Percentiles rank a stretch among this genome's conserved stretches.
These are phyloP conservation scores for Drosophila kambysellisi DNA, from an alignment of 2,888 invertebrate species.

Conservation along the genomic window DNA sequence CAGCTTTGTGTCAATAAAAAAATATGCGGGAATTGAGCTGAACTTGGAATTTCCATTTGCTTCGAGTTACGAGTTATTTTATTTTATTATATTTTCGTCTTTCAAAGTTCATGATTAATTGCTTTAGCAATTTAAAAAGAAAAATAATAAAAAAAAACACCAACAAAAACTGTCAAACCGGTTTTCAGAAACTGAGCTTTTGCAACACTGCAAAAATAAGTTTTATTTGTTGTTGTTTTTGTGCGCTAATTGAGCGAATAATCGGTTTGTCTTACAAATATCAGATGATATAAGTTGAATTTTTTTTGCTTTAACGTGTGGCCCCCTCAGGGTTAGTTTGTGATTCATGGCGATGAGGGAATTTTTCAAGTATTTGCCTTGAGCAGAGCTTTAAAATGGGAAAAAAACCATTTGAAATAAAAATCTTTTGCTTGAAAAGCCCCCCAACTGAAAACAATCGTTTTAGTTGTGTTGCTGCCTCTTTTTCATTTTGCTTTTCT, in stretches of 20 bases:
- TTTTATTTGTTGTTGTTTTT: neutral
- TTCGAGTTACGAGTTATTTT: neutral
- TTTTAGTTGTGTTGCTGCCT: neutral
- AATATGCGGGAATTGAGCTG: constrained; percentile 2
- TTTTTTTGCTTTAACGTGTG: neutral
- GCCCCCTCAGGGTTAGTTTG: constrained; percentile 18
- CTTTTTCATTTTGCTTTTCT: neutral
- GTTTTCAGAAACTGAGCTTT: constrained; percentile 23
- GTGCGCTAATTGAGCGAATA: constrained; percentile 34
- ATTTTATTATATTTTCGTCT: neutral
- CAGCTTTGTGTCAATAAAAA: neutral
- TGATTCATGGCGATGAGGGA: constrained; percentile 18
- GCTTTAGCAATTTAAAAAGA: constrained; percentile 1
- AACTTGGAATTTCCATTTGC: constrained; percentile 10
- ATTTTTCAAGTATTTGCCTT: constrained; percentile 19
- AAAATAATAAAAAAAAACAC: neutral
- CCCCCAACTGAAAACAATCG: neutral
- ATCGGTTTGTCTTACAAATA: constrained; percentile 29
- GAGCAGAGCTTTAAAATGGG: constrained; percentile 8
- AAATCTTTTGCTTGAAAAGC: constrained; percentile 1
- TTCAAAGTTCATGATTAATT: constrained; percentile 29
- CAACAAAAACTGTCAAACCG: constrained; percentile 8
- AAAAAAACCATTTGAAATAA: neutral
- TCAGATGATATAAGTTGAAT: neutral
- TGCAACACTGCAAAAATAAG: neutral